Conservation (phyloP, 2,888 invertebrate species). For the Sturmia bella region DNA sequence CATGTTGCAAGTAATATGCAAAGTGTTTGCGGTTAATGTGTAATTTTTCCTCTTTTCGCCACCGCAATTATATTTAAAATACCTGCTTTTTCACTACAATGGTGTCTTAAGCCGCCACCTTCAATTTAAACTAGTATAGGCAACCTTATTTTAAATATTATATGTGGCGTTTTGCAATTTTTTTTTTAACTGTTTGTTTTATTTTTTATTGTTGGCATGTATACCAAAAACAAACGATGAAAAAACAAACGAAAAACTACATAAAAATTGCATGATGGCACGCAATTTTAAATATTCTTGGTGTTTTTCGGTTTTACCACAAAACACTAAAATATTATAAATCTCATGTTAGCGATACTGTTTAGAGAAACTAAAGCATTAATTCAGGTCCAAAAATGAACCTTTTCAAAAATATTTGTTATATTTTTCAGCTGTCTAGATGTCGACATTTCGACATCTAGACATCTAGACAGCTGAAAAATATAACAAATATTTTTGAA, state of each 20-base stretch:
- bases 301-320: slow-evolving; percentile 31
- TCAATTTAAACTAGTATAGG: slow-evolving; percentile 37
- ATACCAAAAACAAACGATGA: not conserved
- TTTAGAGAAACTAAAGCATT: slow-evolving; percentile 45
- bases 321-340: slow-evolving; percentile 50
- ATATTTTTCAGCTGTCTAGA: too few relatives aligned
- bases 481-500: too few relatives aligned
- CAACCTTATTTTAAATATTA: slow-evolving; percentile 40
- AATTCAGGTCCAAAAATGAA: too few relatives aligned
- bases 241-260: slow-evolving; percentile 64
- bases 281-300: slow-evolving; percentile 79
- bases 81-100: slow-evolving; percentile 18
- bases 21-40: slow-evolving; percentile 31
- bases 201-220: slow-evolving; percentile 41
- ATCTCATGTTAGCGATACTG: slow-evolving; percentile 62
- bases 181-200: slow-evolving; percentile 42
- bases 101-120: slow-evolving; percentile 45
- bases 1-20: slow-evolving; percentile 14
- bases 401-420: too few relatives aligned
- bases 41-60: slow-evolving; percentile 33
- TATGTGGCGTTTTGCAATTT: slow-evolving; percentile 46
- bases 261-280: slow-evolving; percentile 79
- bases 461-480: too few relatives aligned
- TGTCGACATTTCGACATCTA: too few relatives aligned
- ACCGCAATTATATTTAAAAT: slow-evolving; percentile 48